Conservation (phyloP, 2,888 invertebrate species). For the Agonopterix arenella region DNA sequence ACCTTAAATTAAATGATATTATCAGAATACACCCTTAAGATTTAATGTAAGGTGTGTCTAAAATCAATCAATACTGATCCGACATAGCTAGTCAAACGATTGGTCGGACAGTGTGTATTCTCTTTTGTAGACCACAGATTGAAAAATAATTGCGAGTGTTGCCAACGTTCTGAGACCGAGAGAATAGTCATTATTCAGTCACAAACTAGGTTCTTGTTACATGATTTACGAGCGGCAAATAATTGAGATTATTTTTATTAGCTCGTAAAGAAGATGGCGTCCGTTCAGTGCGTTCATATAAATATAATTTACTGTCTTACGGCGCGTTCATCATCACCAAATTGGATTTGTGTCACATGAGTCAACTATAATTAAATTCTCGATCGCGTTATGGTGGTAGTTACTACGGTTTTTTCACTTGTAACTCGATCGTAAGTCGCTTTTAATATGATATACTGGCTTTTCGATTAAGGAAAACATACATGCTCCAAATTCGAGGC, state of each 20-base stretch:
- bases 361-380: not conserved
- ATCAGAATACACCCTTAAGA: too few species aligned
- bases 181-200: constrained; percentile 6
- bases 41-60: too few species aligned
- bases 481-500: too few species aligned
- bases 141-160: constrained; percentile 7
- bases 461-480: too few species aligned
- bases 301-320: constrained; percentile 20
- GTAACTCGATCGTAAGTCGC: too few species aligned
- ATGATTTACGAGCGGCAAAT: constrained; percentile 8
- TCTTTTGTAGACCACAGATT: constrained; percentile 1
- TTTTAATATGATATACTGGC: too few species aligned
- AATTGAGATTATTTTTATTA: constrained; percentile 11
- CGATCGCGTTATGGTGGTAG: too few species aligned
- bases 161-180: not conserved
- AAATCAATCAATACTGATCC: not conserved
- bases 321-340: constrained; percentile 26
- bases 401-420: too few species aligned
- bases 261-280: constrained; percentile 24
- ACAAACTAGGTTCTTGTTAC: constrained; percentile 3
- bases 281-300: constrained; percentile 17
- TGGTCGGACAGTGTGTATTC: too few species aligned
- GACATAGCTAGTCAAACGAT: not conserved
- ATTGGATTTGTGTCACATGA: constrained; percentile 41
- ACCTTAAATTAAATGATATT: too few species aligned